These are phyloP conservation scores for Holcopasites calliopsidis DNA, from an alignment of 1,140 invertebrate species.

Conservation along the genomic window DNA sequence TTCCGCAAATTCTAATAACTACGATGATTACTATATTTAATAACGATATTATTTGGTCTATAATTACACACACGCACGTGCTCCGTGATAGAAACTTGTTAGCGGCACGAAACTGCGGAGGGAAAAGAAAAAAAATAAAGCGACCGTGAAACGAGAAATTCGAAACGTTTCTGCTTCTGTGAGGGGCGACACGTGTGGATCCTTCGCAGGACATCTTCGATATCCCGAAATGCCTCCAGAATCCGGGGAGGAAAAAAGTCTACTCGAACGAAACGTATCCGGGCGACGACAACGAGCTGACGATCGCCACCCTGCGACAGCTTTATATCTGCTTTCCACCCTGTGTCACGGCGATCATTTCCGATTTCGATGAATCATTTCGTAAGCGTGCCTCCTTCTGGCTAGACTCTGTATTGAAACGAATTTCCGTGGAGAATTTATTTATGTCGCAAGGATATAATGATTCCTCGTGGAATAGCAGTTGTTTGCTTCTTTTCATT, in stretches of 20 bases:
- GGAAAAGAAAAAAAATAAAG: neutral
- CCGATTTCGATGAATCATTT: conserved; percentile 28
- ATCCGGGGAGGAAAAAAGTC: too few relatives aligned
- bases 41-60: too few relatives aligned
- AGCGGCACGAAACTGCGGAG: neutral
- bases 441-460: too few relatives aligned
- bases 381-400: conserved; percentile 6
- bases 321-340: conserved; percentile 9
- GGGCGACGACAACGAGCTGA: conserved; percentile 44
- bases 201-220: neutral
- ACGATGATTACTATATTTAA: too few relatives aligned
- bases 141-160: conserved; percentile 2
- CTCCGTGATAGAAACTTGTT: neutral
- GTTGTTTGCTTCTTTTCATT: too few relatives aligned
- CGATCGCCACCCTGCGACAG: conserved; percentile 29
- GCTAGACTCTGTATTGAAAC: too few relatives aligned
- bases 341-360: neutral
- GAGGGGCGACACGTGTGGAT: neutral
- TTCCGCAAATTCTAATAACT: too few relatives aligned
- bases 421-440: neutral
- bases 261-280: conserved; percentile 39
- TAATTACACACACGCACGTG: too few relatives aligned
- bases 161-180: neutral
- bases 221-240: conserved; percentile 7
- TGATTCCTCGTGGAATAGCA: too few relatives aligned